A percentile compares a stretch with the other conserved stretches of the same genome.
These are phyloP conservation scores for Polypedilum vanderplanki DNA, from an alignment of 1,140 invertebrate genomes.

Conservation along the genomic window DNA sequence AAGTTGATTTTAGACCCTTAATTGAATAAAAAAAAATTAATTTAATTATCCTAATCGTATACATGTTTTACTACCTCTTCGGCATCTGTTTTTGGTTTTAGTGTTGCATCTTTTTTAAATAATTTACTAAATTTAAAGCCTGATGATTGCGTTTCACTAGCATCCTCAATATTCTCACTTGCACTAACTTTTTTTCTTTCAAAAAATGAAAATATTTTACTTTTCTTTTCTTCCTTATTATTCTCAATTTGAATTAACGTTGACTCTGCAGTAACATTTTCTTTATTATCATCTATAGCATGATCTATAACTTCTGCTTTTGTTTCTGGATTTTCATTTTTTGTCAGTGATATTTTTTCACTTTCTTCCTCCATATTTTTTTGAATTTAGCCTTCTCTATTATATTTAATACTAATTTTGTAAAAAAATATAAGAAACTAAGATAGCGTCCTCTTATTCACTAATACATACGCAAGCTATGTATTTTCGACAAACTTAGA, in stretches of 20 bases:
- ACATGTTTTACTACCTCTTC: neutral
- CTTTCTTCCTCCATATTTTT: neutral
- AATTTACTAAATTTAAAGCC: neutral
- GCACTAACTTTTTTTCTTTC: neutral
- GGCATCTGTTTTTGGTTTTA: neutral
- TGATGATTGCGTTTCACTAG: neutral
- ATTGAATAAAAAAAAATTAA: neutral
- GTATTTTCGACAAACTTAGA: too few species aligned
- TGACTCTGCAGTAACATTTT: neutral
- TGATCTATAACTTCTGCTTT: neutral
- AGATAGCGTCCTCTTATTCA: too few species aligned
- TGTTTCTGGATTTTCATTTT: neutral
- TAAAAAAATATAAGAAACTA: too few species aligned
- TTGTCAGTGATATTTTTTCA: neutral
- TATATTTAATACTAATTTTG: too few species aligned
- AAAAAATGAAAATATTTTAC: neutral
- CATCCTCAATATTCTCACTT: neutral
- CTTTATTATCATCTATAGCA: neutral
- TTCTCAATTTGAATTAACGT: conserved; percentile 5
- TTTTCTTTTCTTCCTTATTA: conserved; percentile 4
- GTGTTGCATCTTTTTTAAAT: neutral
- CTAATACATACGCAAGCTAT: too few species aligned
- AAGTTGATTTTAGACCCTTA: neutral
- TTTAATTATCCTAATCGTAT: neutral
- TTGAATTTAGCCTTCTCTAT: too few species aligned